Percentiles rank a stretch among this genome's conserved stretches.
Evolutionary conservation across 2,797 vertebrate genomes (phyloP).

Genomic region (Oceanodroma leucorhoa): DNA sequence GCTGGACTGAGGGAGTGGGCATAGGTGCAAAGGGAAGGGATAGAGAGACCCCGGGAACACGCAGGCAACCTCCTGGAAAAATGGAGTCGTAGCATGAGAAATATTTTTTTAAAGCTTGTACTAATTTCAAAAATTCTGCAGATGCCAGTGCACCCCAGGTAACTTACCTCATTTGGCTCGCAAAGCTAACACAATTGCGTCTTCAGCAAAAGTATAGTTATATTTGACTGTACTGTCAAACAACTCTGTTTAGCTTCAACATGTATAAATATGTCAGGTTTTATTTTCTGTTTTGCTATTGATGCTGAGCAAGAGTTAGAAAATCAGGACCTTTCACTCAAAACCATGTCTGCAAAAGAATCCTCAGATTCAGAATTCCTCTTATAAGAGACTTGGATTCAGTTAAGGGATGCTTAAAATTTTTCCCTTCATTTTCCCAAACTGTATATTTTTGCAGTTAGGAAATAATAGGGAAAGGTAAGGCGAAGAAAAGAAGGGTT

Average conservation of each 20-base stretch:
- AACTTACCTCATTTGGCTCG: neutral
- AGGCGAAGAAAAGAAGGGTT: neutral
- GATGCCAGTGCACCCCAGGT: neutral
- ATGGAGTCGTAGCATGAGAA: neutral
- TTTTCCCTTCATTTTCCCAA: neutral
- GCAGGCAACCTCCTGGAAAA: neutral
- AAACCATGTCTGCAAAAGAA: neutral
- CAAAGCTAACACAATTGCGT: neutral
- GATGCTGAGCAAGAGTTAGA: neutral
- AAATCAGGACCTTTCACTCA: neutral
- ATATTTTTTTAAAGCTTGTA: rapidly evolving
- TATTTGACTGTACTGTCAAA: neutral
- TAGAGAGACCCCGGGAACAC: neutral
- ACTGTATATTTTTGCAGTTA: neutral
- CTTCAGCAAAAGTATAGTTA: neutral
- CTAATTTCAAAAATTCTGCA: neutral
- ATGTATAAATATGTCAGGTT: neutral
- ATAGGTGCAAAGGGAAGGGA: neutral
- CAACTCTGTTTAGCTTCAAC: neutral
- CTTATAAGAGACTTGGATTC: neutral
- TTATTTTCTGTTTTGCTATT: neutral
- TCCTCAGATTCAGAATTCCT: neutral
- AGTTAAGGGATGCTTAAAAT: neutral
- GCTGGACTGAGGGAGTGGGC: neutral
- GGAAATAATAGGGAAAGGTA: neutral